Evolutionary conservation across 2,888 invertebrate genomes (phyloP).

Genomic region (Tryphoninae sp.): DNA sequence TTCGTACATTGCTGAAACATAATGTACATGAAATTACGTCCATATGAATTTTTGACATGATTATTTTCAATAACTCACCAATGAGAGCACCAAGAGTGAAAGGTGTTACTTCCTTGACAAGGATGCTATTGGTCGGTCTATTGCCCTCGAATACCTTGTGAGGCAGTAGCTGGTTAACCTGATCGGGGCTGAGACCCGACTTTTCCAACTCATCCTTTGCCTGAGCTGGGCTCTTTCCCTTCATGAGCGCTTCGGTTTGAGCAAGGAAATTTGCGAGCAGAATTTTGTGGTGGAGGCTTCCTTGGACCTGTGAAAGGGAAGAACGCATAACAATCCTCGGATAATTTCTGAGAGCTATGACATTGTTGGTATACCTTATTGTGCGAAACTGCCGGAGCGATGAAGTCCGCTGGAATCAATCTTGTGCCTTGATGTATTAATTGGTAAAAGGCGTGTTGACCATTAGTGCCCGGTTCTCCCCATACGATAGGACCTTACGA

Average conservation of each 20-base stretch:
- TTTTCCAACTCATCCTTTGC: slow-evolving; percentile 91
- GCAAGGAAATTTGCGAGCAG: slow-evolving; percentile 98
- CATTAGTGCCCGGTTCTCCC: slow-evolving; percentile 99
- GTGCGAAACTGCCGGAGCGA: slow-evolving; percentile 95
- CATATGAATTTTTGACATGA: slow-evolving; percentile 22
- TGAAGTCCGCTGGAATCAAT: slow-evolving; percentile 97
- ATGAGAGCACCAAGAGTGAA: slow-evolving; percentile 96
- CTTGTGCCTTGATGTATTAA: slow-evolving; percentile 97
- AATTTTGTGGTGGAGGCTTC: slow-evolving; percentile 95
- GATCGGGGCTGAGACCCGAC: slow-evolving; percentile 88
- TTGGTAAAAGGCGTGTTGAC: slow-evolving; percentile 99
- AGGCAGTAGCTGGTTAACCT: slow-evolving; percentile 91
- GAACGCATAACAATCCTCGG: not conserved
- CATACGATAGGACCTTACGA: slow-evolving; percentile 83
- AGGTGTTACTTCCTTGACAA: slow-evolving; percentile 95
- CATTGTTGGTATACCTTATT: slow-evolving; percentile 83
- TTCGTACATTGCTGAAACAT: slow-evolving; percentile 93
- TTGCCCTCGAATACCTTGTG: slow-evolving; percentile 99
- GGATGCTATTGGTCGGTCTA: slow-evolving; percentile 97
- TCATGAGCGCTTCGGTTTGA: slow-evolving; percentile 99
- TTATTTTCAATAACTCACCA: slow-evolving; percentile 84
- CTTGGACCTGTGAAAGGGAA: slow-evolving; percentile 80
- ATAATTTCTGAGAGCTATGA: not conserved
- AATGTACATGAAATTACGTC: slow-evolving; percentile 37
- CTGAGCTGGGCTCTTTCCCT: slow-evolving; percentile 86